phyloP scores from a whole-genome alignment of 2,797 vertebrate species.

The Melanotaenia boesemani region DNA sequence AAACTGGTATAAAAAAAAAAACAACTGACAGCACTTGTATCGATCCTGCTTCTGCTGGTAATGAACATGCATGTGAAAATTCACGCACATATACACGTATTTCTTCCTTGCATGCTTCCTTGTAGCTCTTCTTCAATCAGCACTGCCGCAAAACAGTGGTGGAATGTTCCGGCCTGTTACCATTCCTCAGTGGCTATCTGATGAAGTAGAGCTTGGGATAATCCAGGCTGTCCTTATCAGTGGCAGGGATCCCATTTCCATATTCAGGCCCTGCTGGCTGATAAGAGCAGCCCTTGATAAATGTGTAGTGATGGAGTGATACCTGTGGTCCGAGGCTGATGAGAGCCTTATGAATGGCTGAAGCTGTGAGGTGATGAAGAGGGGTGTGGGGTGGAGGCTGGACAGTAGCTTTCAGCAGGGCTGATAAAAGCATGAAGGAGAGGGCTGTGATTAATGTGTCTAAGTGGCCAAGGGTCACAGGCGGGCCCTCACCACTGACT shows the following conservation, averaged over 20 bases:
- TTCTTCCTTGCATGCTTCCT: slow-evolving; percentile 18
- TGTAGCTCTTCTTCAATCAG: slow-evolving; percentile 74
- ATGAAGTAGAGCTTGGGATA: slow-evolving; percentile 92
- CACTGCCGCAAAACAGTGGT: slow-evolving; percentile 78
- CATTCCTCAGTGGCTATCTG: slow-evolving; percentile 86
- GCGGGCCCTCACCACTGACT: slow-evolving; percentile 84
- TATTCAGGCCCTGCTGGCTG: slow-evolving; percentile 91
- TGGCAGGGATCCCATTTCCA: slow-evolving; percentile 98
- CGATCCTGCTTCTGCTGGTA: slow-evolving; percentile 20
- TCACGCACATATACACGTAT: slow-evolving; percentile 30
- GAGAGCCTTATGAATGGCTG: slow-evolving; percentile 84
- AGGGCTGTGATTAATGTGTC: slow-evolving; percentile 94
- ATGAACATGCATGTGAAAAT: slow-evolving; percentile 35
- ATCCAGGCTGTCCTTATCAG: slow-evolving; percentile 92
- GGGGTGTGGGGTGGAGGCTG: slow-evolving; percentile 71
- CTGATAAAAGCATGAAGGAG: slow-evolving; percentile 86
- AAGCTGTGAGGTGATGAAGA: slow-evolving; percentile 69
- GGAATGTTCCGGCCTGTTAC: slow-evolving; percentile 82
- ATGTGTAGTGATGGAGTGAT: slow-evolving; percentile 95
- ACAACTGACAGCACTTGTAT: slow-evolving; percentile 25
- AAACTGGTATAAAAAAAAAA: slow-evolving; percentile 10
- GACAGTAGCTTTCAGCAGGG: slow-evolving; percentile 93
- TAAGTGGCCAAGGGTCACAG: slow-evolving; percentile 92
- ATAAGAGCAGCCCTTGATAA: slow-evolving; percentile 95
- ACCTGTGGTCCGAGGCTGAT: slow-evolving; percentile 91